Percentiles rank a stretch among this genome's conserved stretches.
Conservation (phyloP, 53 echinoderm and acorn worm genomes). For the Apostichopus leukothele region DNA sequence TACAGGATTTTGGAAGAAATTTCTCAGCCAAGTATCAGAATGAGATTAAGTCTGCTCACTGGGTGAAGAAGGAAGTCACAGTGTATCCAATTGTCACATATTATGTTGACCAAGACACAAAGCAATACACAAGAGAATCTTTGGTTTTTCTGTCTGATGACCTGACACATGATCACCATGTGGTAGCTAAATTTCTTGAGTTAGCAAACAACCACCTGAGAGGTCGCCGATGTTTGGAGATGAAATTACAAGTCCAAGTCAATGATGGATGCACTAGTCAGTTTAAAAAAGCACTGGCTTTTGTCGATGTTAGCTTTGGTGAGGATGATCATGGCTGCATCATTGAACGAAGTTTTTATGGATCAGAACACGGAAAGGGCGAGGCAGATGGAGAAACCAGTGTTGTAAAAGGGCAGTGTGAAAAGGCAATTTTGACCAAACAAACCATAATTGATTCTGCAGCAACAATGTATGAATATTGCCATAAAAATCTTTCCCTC, state of each 20-base stretch:
- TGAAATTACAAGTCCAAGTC: background rate
- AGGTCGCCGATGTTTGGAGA: background rate
- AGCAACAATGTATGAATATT: slow-evolving; percentile 14
- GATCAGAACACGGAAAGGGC: slow-evolving; percentile 35
- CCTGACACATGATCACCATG: slow-evolving; percentile 28
- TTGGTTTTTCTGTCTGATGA: slow-evolving; percentile 26
- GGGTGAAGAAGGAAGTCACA: slow-evolving; percentile 23
- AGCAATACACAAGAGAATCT: slow-evolving; percentile 16
- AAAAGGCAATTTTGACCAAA: slow-evolving; percentile 11
- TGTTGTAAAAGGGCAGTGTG: slow-evolving; percentile 22
- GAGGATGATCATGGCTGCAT: background rate
- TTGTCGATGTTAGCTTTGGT: slow-evolving; percentile 17
- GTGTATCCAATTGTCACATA: slow-evolving; percentile 27
- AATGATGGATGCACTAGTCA: slow-evolving; percentile 39
- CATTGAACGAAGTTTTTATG: slow-evolving; percentile 23
- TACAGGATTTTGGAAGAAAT: background rate
- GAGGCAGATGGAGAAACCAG: slow-evolving; percentile 28
- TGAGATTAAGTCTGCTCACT: slow-evolving; percentile 19
- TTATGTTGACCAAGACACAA: background rate
- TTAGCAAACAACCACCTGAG: background rate
- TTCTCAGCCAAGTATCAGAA: slow-evolving; percentile 28
- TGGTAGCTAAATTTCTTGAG: slow-evolving; percentile 6
- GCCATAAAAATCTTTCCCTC: slow-evolving; percentile 19
- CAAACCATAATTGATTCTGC: slow-evolving; percentile 9
- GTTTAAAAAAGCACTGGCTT: slow-evolving; percentile 23